phyloP scores from a whole-genome alignment of 2,113 vertebrate species.

The Poecile atricapillus region DNA sequence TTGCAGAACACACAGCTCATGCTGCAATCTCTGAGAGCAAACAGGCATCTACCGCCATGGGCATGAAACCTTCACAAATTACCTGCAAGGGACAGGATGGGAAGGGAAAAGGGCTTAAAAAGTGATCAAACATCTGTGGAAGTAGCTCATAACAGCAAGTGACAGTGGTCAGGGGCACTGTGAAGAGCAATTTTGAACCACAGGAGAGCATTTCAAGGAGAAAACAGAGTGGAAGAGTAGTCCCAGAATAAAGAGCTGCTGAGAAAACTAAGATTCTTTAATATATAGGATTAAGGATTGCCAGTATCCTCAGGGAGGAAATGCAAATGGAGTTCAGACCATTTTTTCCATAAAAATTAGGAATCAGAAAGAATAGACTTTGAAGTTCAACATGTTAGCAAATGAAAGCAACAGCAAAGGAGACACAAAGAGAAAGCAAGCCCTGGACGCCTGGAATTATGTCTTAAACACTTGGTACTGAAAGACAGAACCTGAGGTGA shows the following conservation, averaged over 20 bases:
- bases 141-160: neutral
- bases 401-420: conserved; percentile 59
- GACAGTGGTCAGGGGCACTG: conserved; percentile 8
- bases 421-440: conserved; percentile 64
- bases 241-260: conserved; percentile 43
- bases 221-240: conserved; percentile 10
- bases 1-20: neutral
- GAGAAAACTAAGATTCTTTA: conserved; percentile 54
- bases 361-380: conserved; percentile 61
- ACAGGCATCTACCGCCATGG: neutral
- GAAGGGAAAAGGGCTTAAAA: neutral
- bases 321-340: conserved; percentile 56
- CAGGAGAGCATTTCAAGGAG: conserved; percentile 45
- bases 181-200: conserved; percentile 44
- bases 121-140: neutral
- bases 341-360: conserved; percentile 67
- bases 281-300: conserved; percentile 65
- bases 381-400: conserved; percentile 59
- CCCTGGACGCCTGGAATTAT: conserved; percentile 55
- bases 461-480: conserved; percentile 44
- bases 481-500: conserved; percentile 64
- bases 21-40: neutral
- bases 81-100: neutral
- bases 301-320: conserved; percentile 62
- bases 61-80: neutral